Evolutionary conservation across 2,113 vertebrate species (phyloP).

Genomic region (Protobothrops flavoviridis): DNA sequence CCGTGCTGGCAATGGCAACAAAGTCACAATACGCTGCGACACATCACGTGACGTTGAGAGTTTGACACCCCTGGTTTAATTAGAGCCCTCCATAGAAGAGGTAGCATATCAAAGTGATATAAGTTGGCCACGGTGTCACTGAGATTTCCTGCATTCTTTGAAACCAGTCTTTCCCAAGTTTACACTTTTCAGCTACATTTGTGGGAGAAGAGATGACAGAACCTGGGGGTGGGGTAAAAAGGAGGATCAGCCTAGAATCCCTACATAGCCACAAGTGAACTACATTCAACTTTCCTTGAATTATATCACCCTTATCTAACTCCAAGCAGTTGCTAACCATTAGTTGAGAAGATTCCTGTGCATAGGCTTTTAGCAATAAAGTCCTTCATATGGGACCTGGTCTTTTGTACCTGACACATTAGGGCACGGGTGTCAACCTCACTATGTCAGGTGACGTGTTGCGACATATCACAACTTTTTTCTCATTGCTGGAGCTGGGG

Average conservation of each 20-base stretch:
- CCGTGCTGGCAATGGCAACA: too few species aligned
- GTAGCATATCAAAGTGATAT: not conserved
- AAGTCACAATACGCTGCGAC: too few species aligned
- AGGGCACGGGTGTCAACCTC: too few species aligned
- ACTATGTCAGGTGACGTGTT: too few species aligned
- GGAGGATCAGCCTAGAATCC: not conserved
- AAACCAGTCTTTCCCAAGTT: not conserved
- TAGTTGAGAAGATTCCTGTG: not conserved
- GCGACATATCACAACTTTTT: too few species aligned
- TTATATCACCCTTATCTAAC: not conserved
- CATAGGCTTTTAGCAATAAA: not conserved
- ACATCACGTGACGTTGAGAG: too few species aligned
- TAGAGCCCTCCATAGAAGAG: not conserved
- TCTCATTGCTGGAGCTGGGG: too few species aligned
- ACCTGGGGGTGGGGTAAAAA: not conserved
- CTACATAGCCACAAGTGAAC: not conserved
- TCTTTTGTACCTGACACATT: not conserved
- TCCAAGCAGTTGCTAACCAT: not conserved
- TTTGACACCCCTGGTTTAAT: too few species aligned
- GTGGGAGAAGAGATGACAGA: not conserved
- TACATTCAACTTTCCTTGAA: not conserved
- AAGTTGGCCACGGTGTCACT: not conserved
- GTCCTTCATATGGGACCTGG: not conserved
- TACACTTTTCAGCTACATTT: not conserved
- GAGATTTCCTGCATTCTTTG: not conserved